Base-by-base conservation (phyloP, 2,888 invertebrate genomes). In the Macrosoma leucophasiata region DNA sequence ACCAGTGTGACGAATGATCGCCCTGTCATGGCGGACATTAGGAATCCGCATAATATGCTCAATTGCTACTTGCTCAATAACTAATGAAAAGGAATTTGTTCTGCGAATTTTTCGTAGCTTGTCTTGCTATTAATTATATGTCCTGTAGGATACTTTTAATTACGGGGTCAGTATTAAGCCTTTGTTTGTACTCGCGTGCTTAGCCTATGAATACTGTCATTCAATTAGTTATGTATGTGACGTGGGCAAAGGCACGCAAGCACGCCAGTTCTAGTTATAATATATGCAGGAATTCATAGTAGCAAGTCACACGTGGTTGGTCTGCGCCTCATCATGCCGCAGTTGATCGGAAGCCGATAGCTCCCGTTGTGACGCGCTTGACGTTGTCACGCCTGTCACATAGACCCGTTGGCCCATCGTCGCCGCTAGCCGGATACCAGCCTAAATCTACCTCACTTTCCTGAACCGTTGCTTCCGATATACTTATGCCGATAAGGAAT, bases 371-470 rank as follows among this genome's bases (percentile, higher is more conserved):
- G 69, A 65, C 68, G 71, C 63, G 69, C 64, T 58, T 59, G 59
- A n/a, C 15, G 43, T 54, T 56, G 69, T 66, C 68, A 72, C 63
- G 69, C 64, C 58, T 59, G 59, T 52, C 61, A 57, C 57, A 62
- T 62, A 65, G 61, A 58, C 62, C 65, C 61, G 59, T 56, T n/a
- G n/a, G 58, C 54, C 51, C 52, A 51, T 50, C 46, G 48, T 41
- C 54, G 55, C 73, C 75, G 76, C 67, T 77, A 74, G 55, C 75
- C 77, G 79, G 79, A 78, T 68, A 73, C 70, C 61, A 63, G 61
- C 50, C 36, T 58, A 61, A 61, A 65, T 73, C 66, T 65, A 62
- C 50, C 36, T 58, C 61, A 61, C 65, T 73, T 67, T 65, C 59
- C 54, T 58, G 61, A 64, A 52, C 54, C 60, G 55, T 53, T 58